A percentile compares a stretch with the other conserved stretches of the same genome.
Evolutionary conservation across 2,797 vertebrate genomes (phyloP).

Genomic region (Anguilla pacifica): DNA sequence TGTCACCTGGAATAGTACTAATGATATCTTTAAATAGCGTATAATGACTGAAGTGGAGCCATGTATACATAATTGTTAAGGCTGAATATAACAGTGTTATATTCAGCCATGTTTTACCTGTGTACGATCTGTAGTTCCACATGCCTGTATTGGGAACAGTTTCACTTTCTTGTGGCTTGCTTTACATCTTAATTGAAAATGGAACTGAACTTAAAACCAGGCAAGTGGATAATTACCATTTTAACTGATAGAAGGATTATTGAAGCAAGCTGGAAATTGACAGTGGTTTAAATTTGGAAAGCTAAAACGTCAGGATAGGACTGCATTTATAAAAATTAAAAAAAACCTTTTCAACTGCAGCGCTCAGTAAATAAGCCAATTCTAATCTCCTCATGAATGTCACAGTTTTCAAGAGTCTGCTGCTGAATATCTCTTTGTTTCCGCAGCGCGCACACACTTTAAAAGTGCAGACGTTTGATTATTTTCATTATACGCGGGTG

Average conservation of each 20-base stretch:
- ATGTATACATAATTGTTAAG: neutral
- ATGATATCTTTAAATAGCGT: neutral
- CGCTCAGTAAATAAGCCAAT: conserved; percentile 21
- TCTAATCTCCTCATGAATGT: conserved; percentile 1
- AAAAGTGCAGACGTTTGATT: conserved; percentile 40
- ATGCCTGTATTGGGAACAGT: neutral
- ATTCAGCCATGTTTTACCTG: neutral
- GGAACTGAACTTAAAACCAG: neutral
- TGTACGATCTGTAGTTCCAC: neutral
- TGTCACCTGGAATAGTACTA: neutral
- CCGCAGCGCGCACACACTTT: neutral
- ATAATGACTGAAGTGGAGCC: neutral
- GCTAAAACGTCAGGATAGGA: neutral
- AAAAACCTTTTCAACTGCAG: neutral
- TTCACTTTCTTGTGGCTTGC: neutral
- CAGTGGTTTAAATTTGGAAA: neutral
- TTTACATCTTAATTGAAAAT: neutral
- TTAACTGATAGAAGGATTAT: conserved; percentile 15
- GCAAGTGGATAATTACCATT: neutral
- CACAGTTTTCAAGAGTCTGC: neutral
- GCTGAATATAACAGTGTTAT: neutral
- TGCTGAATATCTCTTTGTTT: conserved; percentile 3
- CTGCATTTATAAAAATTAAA: neutral
- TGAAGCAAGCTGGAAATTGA: conserved; percentile 18
- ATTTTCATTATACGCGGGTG: neutral